A percentile compares a stretch with the other conserved stretches of the same genome.
Conservation (phyloP, 2,113 vertebrate genomes). For the Euleptes europaea region DNA sequence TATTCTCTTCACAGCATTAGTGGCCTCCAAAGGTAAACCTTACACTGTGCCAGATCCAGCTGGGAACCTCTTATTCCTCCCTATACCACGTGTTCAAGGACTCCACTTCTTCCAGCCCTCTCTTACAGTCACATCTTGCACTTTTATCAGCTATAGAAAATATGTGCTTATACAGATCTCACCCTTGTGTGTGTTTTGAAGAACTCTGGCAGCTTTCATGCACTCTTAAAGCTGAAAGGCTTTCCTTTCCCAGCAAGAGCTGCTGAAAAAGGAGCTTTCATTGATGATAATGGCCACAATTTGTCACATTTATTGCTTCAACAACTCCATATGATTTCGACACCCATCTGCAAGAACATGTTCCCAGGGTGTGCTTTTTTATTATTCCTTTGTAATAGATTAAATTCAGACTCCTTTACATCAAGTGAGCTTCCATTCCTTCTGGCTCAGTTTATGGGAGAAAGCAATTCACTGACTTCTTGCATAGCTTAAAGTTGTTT, state of each 20-base stretch:
- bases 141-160: slow-evolving; percentile 26
- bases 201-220: slow-evolving; percentile 19
- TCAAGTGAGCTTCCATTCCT: slow-evolving; percentile 10
- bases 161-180: neutral
- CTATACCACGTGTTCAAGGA: neutral
- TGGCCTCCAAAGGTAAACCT: neutral
- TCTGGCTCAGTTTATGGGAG: neutral
- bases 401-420: slow-evolving; percentile 14
- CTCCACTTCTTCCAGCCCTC: neutral
- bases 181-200: neutral
- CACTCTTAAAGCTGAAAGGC: slow-evolving; percentile 32
- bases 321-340: slow-evolving; percentile 40
- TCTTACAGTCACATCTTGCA: slow-evolving; percentile 15
- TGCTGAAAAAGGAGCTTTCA: slow-evolving; percentile 54
- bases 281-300: slow-evolving; percentile 35
- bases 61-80: slow-evolving; percentile 2
- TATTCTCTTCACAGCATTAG: neutral
- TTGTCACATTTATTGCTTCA: slow-evolving; percentile 42
- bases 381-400: slow-evolving; percentile 45
- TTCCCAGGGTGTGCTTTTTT: slow-evolving; percentile 2
- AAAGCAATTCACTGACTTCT: neutral
- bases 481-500: neutral
- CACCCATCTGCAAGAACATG: slow-evolving; percentile 36
- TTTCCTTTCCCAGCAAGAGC: slow-evolving; percentile 33
- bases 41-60: neutral